Base-by-base conservation (phyloP, 2,797 vertebrate genomes). In the Eurystomus glaucurus region DNA sequence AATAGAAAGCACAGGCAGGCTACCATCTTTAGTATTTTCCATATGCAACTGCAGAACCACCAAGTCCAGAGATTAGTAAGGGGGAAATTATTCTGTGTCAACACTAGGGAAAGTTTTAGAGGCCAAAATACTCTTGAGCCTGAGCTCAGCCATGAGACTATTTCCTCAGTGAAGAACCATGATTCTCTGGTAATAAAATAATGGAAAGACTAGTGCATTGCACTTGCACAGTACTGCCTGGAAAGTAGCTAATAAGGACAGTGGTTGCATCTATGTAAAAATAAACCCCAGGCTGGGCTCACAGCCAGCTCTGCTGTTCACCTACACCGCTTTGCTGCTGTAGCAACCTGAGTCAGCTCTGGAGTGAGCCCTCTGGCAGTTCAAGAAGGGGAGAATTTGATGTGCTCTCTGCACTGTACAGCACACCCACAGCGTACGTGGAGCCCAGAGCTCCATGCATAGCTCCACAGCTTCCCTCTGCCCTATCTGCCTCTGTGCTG, bases 201-300 rank as follows among this genome's bases (percentile, higher is more conserved):
- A 87, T 8, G 54, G 51, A 35, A 52, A 84, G 72, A 87, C 82
- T 16, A 87, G 89, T 58, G 71, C 70, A 13, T n/a, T 89, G 74
- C 87, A 35, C 45, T 95, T 75, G 71, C 70, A 66, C 62, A 19
- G 66, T 43, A 22, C 74, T 82, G 58, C 86, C 46, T 10, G 50
- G 82, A 72, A 91, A 95, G 87, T 46, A 62, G 82, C 65, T 96
- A 93, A 83, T 18, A 25, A 94, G 93, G 95, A 95, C 84, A 94
- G 81, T 74, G 85, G 87, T 41, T 94, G 75, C 66, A 83, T 74
- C 84, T 60, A 13, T n/a, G 69, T 82, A 64, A 82, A 92, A 95
- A 87, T 37, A 88, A 94, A 52, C 20, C 16, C 68, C 64, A 80
- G 75, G 60, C 91, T 87, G 87, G 89, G 94, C 91, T 95, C 45